These are phyloP conservation scores for Enteromius viviparus DNA, from an alignment of 2,797 vertebrate species.

Conservation along the genomic window DNA sequence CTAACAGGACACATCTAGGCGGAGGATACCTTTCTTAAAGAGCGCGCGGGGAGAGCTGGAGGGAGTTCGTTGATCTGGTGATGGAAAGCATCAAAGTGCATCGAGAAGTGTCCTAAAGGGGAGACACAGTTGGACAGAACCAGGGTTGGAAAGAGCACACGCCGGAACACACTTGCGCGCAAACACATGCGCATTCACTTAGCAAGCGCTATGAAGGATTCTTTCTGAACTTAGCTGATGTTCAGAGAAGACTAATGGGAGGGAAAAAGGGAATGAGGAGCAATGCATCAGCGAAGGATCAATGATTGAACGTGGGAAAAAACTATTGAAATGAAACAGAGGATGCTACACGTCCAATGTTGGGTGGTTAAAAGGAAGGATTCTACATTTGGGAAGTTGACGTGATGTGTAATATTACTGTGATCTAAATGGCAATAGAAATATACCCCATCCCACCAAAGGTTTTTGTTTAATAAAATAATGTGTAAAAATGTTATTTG, in stretches of 20 bases:
- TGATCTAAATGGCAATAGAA: neutral
- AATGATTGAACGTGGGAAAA: neutral
- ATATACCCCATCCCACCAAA: neutral
- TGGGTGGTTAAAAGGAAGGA: neutral
- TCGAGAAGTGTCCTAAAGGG: slow-evolving; percentile 90
- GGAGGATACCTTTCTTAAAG: slow-evolving; percentile 91
- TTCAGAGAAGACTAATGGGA: slow-evolving; percentile 23
- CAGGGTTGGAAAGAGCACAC: slow-evolving; percentile 52
- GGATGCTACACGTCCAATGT: neutral
- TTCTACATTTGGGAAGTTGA: slow-evolving; percentile 1
- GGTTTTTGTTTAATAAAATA: neutral
- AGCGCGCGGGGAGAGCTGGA: slow-evolving; percentile 92
- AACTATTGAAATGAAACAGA: neutral
- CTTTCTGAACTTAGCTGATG: slow-evolving; percentile 35
- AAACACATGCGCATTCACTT: slow-evolving; percentile 35
- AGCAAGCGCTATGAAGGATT: slow-evolving; percentile 8
- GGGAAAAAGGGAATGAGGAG: slow-evolving; percentile 12
- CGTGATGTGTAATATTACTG: neutral
- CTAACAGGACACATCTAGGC: slow-evolving; percentile 26
- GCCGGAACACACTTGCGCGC: neutral
- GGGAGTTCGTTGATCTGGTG: slow-evolving; percentile 92
- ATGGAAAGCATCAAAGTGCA: slow-evolving; percentile 98
- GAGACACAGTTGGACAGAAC: slow-evolving; percentile 61
- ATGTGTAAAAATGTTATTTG: neutral
- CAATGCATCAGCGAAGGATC: neutral